phyloP scores from a whole-genome alignment of 92 coral and sea anemone species.

The Bergia puertoricense region DNA sequence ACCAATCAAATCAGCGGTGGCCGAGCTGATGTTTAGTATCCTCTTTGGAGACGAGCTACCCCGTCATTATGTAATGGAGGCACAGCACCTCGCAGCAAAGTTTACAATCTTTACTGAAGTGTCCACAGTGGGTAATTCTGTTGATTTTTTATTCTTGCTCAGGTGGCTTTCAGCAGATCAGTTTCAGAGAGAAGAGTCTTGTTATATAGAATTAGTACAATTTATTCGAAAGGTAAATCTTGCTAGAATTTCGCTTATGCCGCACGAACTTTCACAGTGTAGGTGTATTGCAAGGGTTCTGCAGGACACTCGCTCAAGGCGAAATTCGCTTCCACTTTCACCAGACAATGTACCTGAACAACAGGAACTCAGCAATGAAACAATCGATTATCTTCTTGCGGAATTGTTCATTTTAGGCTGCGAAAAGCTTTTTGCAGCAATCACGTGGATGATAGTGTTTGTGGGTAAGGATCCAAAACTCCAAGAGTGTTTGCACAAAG shows the following conservation, averaged over 20 bases:
- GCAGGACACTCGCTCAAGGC: conserved; percentile 27
- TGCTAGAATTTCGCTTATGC: background rate
- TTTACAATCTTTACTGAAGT: background rate
- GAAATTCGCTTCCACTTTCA: conserved; percentile 40
- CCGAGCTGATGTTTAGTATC: conserved; percentile 24
- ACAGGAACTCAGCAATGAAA: conserved; percentile 3
- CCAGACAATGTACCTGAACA: conserved; percentile 37
- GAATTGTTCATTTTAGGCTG: conserved; percentile 25
- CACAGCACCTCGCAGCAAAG: conserved; percentile 28
- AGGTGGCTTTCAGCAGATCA: conserved; percentile 7
- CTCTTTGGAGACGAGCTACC: conserved; percentile 38
- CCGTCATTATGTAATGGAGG: conserved; percentile 3
- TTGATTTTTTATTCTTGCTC: conserved; percentile 21
- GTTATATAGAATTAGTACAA: conserved; percentile 11
- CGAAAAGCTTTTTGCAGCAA: conserved; percentile 20
- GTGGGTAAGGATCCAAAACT: conserved; percentile 16
- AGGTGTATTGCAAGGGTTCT: conserved; percentile 27
- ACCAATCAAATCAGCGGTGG: conserved; percentile 31
- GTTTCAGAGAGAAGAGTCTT: conserved; percentile 7
- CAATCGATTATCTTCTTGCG: conserved; percentile 27
- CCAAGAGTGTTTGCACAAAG: conserved; percentile 42
- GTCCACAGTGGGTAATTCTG: conserved; percentile 29
- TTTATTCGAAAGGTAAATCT: conserved; percentile 13
- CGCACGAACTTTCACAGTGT: background rate
- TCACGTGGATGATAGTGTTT: conserved; percentile 7